These are phyloP conservation scores for Eristalis arbustorum DNA, from an alignment of 2,888 invertebrate species.

Conservation along the genomic window DNA sequence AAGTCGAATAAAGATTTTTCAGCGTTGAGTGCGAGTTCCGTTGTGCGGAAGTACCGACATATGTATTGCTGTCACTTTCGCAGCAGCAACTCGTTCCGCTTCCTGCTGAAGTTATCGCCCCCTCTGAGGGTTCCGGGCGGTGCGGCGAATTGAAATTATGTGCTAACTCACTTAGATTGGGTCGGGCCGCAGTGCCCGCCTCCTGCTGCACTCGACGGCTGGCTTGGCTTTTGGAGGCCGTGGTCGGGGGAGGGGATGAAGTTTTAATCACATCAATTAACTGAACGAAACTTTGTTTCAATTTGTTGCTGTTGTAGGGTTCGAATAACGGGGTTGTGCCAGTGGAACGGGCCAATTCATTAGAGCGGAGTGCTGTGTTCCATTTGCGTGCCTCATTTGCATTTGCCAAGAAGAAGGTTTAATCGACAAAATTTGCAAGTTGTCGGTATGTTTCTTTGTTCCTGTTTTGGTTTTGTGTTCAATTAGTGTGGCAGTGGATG, in stretches of 20 bases:
- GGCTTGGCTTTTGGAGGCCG: background rate
- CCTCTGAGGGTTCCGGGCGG: conserved; percentile 10
- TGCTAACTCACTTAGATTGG: conserved; percentile 25
- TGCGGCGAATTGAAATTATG: conserved; percentile 44
- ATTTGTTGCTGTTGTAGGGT: conserved; percentile 56
- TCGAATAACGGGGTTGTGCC: conserved; percentile 15
- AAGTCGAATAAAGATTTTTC: conserved; percentile 36
- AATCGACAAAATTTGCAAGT: conserved; percentile 20
- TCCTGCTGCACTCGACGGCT: background rate
- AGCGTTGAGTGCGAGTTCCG: conserved; percentile 55
- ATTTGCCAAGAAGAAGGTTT: background rate
- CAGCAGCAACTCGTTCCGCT: conserved; percentile 21
- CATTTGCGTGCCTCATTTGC: conserved; percentile 16
- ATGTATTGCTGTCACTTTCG: conserved; percentile 52
- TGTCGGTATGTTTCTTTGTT: background rate
- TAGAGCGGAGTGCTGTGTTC: conserved; percentile 7
- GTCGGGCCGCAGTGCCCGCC: background rate
- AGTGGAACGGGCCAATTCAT: conserved; percentile 34
- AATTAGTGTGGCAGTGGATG: background rate
- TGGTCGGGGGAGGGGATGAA: background rate
- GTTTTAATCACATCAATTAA: conserved; percentile 66
- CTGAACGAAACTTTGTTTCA: conserved; percentile 65
- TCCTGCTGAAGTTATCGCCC: background rate
- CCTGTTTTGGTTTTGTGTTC: background rate
- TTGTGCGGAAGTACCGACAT: conserved; percentile 43